Evolutionary conservation across 2,797 vertebrate species (phyloP), one percentile per base, ranked within the genome.

Genomic region (Liparis tanakae): DNA sequence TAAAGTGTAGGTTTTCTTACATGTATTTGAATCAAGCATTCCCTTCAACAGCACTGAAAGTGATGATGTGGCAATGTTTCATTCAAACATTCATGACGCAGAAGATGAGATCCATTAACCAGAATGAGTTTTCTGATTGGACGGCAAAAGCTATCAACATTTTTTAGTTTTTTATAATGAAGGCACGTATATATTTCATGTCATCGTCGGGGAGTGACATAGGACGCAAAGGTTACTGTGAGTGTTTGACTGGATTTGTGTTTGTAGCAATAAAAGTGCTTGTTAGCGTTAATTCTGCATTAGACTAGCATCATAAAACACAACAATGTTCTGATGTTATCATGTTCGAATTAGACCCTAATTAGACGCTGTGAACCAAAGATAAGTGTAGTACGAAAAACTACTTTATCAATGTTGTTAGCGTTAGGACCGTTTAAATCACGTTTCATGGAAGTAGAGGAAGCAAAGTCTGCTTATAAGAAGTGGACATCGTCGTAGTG

Each of bases 101-200:
- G 60, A 46, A 72, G 60, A 74, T 75, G 74, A 80, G 67, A 74
- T 65, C 46, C 41, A 62, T 76, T 68, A 82, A 63, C 39, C 6
- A 66, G 76, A 86, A 77, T 50, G 57, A 74, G 56, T 57, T 78
- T 79, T 86, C 62, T 78, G 67, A 85, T 81, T 83, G 58, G 67
- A 85, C 66, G 15, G 70, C 22, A 72, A 70, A 80, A 72, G 20
- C 66, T 86, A 89, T 80, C 63, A 70, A 33, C 56, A 76, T 85
- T 53, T 78, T 55, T 72, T 73, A 75, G 65, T 85, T 75, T 77
- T 67, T 75, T 37, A 36, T 82, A 60, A 78, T 54, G 58, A 75
- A 79, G 33, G 58, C 36, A 55, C 65, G 74, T 54, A 30, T 14
- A n/a, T 5, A 9, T 50, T 66, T 55, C 69, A 84, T 37, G 22